phyloP scores from a whole-genome alignment of 1,140 invertebrate genomes.

The Halesus radiatus region DNA sequence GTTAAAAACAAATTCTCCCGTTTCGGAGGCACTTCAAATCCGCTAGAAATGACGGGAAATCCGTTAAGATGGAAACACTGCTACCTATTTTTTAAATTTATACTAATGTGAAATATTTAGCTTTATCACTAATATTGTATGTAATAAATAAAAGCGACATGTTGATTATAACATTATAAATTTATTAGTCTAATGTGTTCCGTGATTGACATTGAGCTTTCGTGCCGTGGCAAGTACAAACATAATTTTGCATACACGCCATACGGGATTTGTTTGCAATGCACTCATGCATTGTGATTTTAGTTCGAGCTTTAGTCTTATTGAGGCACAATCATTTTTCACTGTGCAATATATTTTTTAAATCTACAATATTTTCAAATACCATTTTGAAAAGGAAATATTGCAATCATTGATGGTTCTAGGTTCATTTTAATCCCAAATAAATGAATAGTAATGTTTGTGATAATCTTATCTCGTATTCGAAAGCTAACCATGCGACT shows the following conservation, averaged over 20 bases:
- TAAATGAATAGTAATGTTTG: too few relatives aligned
- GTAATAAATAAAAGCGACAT: too few relatives aligned
- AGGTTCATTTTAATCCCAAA: too few relatives aligned
- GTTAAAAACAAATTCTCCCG: too few relatives aligned
- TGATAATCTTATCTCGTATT: background rate
- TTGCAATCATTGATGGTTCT: background rate
- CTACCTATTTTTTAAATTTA: too few relatives aligned
- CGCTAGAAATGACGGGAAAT: too few relatives aligned
- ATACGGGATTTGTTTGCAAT: background rate
- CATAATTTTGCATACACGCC: background rate
- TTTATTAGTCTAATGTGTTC: background rate
- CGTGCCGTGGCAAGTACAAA: background rate
- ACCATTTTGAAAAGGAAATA: background rate
- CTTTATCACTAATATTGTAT: too few relatives aligned
- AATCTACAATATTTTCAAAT: background rate
- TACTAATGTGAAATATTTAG: too few relatives aligned
- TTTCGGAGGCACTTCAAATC: too few relatives aligned
- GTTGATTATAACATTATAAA: too few relatives aligned
- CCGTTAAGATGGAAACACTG: too few relatives aligned
- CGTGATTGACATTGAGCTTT: constrained; percentile 10
- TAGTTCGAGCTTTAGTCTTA: background rate
- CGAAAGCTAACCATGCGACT: background rate
- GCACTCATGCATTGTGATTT: background rate
- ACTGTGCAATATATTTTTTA: background rate
- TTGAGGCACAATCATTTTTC: background rate